A percentile compares a stretch with the other conserved stretches of the same genome.
Evolutionary conservation across 1,140 invertebrate species (phyloP).

Genomic region (Micrasema minimum): DNA sequence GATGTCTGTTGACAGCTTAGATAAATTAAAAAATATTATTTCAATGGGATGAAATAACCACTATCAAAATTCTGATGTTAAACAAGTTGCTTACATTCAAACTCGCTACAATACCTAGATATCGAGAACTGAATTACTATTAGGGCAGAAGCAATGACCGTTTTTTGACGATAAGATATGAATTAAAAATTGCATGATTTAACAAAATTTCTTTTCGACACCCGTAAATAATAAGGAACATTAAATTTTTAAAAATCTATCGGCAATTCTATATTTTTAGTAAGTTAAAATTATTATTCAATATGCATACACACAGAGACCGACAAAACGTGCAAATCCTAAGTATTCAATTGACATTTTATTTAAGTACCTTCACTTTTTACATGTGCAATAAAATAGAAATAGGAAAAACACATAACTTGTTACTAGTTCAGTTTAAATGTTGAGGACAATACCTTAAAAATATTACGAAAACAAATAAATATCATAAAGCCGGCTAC

Average conservation of each 20-base stretch:
- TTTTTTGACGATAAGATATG: slow-evolving; percentile 15
- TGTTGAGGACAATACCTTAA: not conserved
- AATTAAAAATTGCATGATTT: slow-evolving; percentile 3
- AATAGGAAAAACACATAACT: too few species aligned
- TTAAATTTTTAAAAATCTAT: too few species aligned
- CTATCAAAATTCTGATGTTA: not conserved
- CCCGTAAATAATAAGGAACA: not conserved
- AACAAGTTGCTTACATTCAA: not conserved
- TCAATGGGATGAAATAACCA: not conserved
- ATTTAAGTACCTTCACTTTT: not conserved
- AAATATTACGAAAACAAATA: slow-evolving; percentile 48
- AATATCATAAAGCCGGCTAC: slow-evolving; percentile 36
- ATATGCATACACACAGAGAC: not conserved
- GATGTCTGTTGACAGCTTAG: too few species aligned
- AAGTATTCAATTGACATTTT: slow-evolving; percentile 10
- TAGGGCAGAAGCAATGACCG: slow-evolving; percentile 7
- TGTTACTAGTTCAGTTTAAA: too few species aligned
- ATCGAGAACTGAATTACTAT: too few species aligned
- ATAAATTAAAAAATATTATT: too few species aligned
- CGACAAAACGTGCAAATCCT: slow-evolving; percentile 38
- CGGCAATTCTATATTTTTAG: too few species aligned
- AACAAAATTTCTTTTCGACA: not conserved
- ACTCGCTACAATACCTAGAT: too few species aligned
- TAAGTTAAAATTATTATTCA: too few species aligned
- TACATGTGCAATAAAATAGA: too few species aligned